phyloP scores from a whole-genome alignment of 2,113 vertebrate species.

The Ceyx melanurus region DNA sequence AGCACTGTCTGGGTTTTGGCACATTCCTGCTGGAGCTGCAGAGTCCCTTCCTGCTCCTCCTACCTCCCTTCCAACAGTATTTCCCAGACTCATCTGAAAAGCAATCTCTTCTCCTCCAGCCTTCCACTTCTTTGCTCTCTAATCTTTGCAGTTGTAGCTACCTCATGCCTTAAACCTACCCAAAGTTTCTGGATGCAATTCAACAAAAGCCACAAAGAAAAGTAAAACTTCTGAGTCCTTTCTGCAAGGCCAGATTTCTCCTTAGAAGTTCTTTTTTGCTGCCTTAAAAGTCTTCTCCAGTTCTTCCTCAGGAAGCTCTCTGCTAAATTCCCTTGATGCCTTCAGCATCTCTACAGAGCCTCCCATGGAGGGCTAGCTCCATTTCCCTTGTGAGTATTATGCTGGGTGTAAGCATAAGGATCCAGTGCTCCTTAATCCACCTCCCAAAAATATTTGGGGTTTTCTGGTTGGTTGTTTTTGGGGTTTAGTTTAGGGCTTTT shows the following conservation, averaged over 20 bases:
- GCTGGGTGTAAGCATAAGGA: neutral
- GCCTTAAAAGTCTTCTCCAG: neutral
- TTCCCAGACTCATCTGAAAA: slow-evolving; percentile 50
- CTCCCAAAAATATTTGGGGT: neutral
- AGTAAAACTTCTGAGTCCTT: neutral
- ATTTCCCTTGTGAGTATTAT: neutral
- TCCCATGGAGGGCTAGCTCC: neutral
- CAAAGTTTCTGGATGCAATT: neutral
- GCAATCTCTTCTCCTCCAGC: neutral
- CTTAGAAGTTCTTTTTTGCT: neutral
- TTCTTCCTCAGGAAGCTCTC: neutral
- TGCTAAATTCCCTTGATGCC: neutral
- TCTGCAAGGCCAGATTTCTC: neutral
- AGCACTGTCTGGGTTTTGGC: slow-evolving; percentile 48
- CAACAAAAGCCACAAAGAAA: slow-evolving; percentile 39
- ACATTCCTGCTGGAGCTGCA: slow-evolving; percentile 30
- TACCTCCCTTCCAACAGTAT: slow-evolving; percentile 33
- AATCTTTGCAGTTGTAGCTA: slow-evolving; percentile 22
- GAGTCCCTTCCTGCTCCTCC: slow-evolving; percentile 37
- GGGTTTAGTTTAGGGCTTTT: neutral
- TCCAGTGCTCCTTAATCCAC: neutral
- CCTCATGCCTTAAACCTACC: neutral
- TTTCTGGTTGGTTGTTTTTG: neutral
- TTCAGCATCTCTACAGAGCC: neutral
- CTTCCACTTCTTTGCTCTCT: neutral